Evolutionary conservation across 2,797 vertebrate species (phyloP), one percentile per base, ranked within the genome.

Genomic region (Chromis chromis): DNA sequence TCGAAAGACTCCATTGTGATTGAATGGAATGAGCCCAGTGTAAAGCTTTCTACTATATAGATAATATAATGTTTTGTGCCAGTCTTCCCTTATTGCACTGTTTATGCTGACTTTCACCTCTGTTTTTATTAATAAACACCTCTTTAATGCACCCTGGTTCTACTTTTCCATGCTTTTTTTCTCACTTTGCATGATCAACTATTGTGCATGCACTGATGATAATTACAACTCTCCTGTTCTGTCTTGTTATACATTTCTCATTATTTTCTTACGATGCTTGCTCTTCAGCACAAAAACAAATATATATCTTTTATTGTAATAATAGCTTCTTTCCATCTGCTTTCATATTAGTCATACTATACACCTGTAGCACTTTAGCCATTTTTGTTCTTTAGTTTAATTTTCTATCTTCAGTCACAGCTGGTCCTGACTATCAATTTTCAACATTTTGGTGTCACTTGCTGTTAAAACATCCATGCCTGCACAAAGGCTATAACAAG

Each of bases 71-170:
- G 19, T 63, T 58, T 48, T 49, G 42, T 70, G 25, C 65, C 48
- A 19, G n/a, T 68, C 44, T 82, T 67, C 60, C 66, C 52, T 17
- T 64, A 12, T 74, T 28, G 12, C 57, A 3, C 56, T 72, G 74
- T 67, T 78, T 65, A 66, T 78, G 50, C 76, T 78, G 71, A 61
- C 53, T 80, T 73, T 86, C 63, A 65, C 50, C 69, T 2, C 61
- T 81, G 72, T 83, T 74, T 66, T 76, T 3, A 81, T 80, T 46
- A 93, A 91, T 91, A 93, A 93, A 91, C 58, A 62, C 22, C 50
- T 42, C 9, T 71, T 82, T 63, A 27, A 56, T 74, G 72, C 48
- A 76, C 36, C 16, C 63, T 67, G 52, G 46, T 67, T 65, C 61
- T 66, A 48, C 25, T 80, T 56, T 70, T 82, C 50, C 5, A 0